Evolutionary conservation across 1,140 invertebrate species (phyloP).

Genomic region (Nixonia krombeini): DNA sequence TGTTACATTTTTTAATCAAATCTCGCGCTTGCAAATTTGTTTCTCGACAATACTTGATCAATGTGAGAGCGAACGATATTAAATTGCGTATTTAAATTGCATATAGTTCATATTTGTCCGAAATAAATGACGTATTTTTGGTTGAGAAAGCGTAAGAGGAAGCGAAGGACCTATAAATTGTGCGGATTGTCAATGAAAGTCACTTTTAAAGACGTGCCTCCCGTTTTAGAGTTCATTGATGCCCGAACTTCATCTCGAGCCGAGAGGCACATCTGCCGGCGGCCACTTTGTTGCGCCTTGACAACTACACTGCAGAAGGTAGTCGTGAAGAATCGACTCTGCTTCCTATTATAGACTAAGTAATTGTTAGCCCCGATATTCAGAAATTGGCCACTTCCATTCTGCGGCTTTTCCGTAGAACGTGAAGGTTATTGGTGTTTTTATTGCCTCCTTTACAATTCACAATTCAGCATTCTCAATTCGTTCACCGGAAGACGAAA

Average conservation of each 20-base stretch:
- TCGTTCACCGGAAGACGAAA: conserved; percentile 39
- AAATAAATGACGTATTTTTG: no score
- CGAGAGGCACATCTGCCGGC: conserved; percentile 63
- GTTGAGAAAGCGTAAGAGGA: conserved; percentile 5
- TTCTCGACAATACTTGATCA: no score
- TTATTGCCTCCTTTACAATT: conserved; percentile 51
- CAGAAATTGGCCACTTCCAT: conserved; percentile 53
- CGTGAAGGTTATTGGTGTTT: conserved; percentile 65
- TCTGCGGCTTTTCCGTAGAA: conserved; percentile 62
- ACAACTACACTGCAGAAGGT: conserved; percentile 42
- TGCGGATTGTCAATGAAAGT: conserved; percentile 56
- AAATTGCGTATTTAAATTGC: no score
- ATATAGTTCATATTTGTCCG: no score
- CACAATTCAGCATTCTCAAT: conserved; percentile 27
- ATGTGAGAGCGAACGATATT: no score
- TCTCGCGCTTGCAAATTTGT: no score
- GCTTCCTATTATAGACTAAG: conserved; percentile 65
- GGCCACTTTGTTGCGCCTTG: conserved; percentile 56
- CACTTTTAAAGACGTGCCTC: conserved; percentile 53
- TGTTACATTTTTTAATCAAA: no score
- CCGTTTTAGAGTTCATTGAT: conserved; percentile 66
- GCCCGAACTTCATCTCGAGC: conserved; percentile 62
- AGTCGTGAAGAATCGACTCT: conserved; percentile 56
- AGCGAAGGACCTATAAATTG: conserved; percentile 16
- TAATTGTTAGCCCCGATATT: conserved; percentile 65